Percentiles rank a stretch among this genome's conserved stretches.
Conservation (phyloP, 1,140 invertebrate species). For the Calosoma granatense region DNA sequence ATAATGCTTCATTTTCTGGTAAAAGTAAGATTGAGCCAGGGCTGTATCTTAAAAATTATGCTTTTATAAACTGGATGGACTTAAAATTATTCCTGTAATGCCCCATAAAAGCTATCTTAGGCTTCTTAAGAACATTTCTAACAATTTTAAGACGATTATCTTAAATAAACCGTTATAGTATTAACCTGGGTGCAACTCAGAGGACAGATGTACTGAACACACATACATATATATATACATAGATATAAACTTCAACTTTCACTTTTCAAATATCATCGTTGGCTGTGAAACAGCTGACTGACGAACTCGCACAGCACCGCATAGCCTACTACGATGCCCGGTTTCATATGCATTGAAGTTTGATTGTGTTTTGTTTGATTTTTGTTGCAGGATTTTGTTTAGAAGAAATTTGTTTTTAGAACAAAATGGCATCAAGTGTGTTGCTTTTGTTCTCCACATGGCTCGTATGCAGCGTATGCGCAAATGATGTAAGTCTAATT, state of each 20-base stretch:
- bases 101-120: no score
- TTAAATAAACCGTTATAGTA: no score
- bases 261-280: not conserved
- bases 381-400: conserved; percentile 12
- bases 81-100: no score
- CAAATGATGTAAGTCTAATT: conserved; percentile 19
- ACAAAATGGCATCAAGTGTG: conserved; percentile 15
- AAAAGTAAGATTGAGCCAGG: no score
- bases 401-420: conserved; percentile 10
- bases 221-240: no score
- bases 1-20: no score
- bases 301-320: not conserved
- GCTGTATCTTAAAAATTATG: no score
- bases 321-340: not conserved
- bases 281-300: conserved; percentile 2
- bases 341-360: not conserved
- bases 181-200: no score
- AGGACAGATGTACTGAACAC: no score
- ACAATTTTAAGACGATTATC: no score
- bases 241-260: not conserved
- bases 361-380: not conserved
- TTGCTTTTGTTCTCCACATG: conserved; percentile 16
- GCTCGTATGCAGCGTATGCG: conserved; percentile 16
- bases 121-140: no score
- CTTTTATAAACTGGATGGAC: no score